Conservation (phyloP, 2,888 invertebrate genomes). For the Achlya flavicornis region DNA sequence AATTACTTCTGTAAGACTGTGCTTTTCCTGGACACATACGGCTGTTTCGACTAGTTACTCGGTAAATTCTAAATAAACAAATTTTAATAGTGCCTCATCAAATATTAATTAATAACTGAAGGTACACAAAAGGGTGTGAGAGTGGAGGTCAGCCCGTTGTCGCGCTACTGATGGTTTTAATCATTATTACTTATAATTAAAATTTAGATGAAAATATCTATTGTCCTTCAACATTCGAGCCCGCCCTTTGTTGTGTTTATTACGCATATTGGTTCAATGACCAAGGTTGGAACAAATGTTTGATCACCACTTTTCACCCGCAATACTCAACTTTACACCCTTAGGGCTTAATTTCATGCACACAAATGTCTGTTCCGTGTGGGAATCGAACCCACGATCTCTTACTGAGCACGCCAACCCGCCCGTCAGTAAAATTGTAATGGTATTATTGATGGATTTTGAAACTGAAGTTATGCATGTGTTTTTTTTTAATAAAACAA, state of each 20-base stretch:
- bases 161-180: conserved; percentile 75
- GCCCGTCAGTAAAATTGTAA: too few species aligned
- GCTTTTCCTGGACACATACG: too few species aligned
- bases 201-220: conserved; percentile 68
- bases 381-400: too few species aligned
- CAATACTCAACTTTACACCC: too few species aligned
- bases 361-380: too few species aligned
- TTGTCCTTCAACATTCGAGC: conserved; percentile 41
- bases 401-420: too few species aligned
- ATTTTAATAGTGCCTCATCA: conserved; percentile 47
- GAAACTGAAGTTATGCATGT: too few species aligned
- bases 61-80: conserved; percentile 8
- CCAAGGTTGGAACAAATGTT: conserved; percentile 5
- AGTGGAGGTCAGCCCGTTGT: conserved; percentile 75
- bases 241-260: conserved; percentile 28
- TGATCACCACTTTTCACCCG: not conserved
- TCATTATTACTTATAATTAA: conserved; percentile 80
- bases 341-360: too few species aligned
- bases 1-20: too few species aligned
- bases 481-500: too few species aligned
- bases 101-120: conserved; percentile 25
- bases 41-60: too few species aligned
- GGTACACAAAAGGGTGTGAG: conserved; percentile 66
- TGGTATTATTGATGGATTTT: too few species aligned
- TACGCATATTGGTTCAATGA: not conserved